Conservation (phyloP, 2,888 invertebrate genomes). For the Mythimna loreyi region DNA sequence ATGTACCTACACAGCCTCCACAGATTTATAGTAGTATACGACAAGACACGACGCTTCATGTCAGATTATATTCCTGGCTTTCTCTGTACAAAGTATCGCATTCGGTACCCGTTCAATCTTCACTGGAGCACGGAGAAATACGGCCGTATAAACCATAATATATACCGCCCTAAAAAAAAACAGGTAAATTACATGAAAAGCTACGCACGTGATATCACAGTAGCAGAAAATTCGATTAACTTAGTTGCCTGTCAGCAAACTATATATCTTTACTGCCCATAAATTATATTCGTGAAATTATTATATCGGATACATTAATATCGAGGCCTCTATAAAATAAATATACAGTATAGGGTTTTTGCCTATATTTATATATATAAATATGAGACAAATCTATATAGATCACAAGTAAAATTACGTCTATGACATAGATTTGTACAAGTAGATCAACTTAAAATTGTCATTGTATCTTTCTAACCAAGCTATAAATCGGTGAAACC, state of each 20-base stretch:
- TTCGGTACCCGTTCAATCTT: slow-evolving; percentile 81
- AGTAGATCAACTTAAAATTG: neutral
- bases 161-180: slow-evolving; percentile 81
- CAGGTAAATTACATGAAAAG: slow-evolving; percentile 80
- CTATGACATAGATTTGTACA: neutral
- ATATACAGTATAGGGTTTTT: slow-evolving; percentile 47
- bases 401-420: neutral
- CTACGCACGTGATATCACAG: slow-evolving; percentile 81
- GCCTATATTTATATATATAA: slow-evolving; percentile 46
- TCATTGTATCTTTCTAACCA: slow-evolving; percentile 22
- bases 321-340: slow-evolving; percentile 61
- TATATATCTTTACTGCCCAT: slow-evolving; percentile 75
- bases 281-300: slow-evolving; percentile 77
- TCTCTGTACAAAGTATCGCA: slow-evolving; percentile 73
- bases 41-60: slow-evolving; percentile 63
- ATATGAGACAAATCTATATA: no score
- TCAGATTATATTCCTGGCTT: slow-evolving; percentile 65
- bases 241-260: slow-evolving; percentile 81
- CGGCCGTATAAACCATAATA: slow-evolving; percentile 80
- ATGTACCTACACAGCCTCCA: slow-evolving; percentile 44
- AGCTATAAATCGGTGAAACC: slow-evolving; percentile 38
- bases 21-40: slow-evolving; percentile 62
- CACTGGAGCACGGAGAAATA: slow-evolving; percentile 82
- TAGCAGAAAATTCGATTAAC: slow-evolving; percentile 86
- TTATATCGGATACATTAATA: slow-evolving; percentile 75